phyloP scores from a whole-genome alignment of 2,888 invertebrate species.

The Clistopyga incitator region DNA sequence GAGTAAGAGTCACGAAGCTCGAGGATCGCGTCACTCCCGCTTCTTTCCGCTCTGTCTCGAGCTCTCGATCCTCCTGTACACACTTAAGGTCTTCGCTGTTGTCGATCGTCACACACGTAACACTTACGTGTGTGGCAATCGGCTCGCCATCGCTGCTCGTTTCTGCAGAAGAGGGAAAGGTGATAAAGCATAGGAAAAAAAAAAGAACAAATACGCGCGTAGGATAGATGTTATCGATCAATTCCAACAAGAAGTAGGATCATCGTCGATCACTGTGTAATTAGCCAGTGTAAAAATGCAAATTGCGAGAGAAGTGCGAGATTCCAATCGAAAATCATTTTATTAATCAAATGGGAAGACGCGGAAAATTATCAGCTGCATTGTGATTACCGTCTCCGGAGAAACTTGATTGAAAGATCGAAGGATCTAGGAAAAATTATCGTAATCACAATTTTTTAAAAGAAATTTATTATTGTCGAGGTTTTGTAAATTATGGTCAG shows the following conservation, averaged over 20 bases:
- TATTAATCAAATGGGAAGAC: slow-evolving; percentile 35
- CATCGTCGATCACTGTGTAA: slow-evolving; percentile 15
- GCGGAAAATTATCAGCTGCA: too few relatives aligned
- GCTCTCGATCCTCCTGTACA: neutral
- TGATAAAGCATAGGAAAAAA: slow-evolving; percentile 36
- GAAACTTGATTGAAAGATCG: too few relatives aligned
- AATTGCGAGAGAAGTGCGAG: slow-evolving; percentile 8
- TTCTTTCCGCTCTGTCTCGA: slow-evolving; percentile 39
- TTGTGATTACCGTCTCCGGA: too few relatives aligned
- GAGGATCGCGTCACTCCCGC: slow-evolving; percentile 59
- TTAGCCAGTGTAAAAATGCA: slow-evolving; percentile 30
- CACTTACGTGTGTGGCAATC: slow-evolving; percentile 72
- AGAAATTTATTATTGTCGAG: too few relatives aligned
- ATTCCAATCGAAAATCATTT: slow-evolving; percentile 1
- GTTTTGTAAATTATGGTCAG: too few relatives aligned
- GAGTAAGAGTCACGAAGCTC: slow-evolving; percentile 81
- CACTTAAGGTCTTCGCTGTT: slow-evolving; percentile 69
- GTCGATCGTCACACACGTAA: slow-evolving; percentile 68
- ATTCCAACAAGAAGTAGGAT: slow-evolving; percentile 23
- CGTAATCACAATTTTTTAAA: too few relatives aligned
- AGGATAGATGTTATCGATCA: slow-evolving; percentile 37
- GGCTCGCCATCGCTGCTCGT: slow-evolving; percentile 68
- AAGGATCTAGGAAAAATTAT: too few relatives aligned
- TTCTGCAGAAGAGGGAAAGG: slow-evolving; percentile 53
- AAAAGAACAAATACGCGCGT: slow-evolving; percentile 26